These are phyloP conservation scores for Anser cygnoides DNA, from an alignment of 2,113 vertebrate genomes.

Conservation along the genomic window DNA sequence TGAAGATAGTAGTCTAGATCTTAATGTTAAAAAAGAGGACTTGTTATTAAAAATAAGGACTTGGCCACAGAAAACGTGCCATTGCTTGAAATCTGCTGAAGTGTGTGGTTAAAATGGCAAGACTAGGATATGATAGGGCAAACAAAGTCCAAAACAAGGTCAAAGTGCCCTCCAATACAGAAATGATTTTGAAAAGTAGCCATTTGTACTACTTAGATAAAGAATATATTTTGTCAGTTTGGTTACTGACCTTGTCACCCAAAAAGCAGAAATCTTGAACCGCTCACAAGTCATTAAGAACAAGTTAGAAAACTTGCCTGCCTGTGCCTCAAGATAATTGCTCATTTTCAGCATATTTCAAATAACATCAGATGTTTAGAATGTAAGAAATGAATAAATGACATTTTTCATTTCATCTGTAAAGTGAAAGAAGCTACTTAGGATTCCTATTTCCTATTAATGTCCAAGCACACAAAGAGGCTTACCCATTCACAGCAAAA, in stretches of 20 bases:
- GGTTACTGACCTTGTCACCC: not conserved
- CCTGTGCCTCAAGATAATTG: not conserved
- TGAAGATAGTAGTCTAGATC: not conserved
- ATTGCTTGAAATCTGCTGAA: constrained; percentile 1
- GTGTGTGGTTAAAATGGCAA: not conserved
- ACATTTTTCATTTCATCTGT: not conserved
- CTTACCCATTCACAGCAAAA: not conserved
- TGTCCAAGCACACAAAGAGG: not conserved
- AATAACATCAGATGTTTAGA: not conserved
- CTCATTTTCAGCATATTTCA: not conserved
- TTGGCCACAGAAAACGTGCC: not conserved
- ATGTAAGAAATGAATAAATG: not conserved
- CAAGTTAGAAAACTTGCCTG: not conserved
- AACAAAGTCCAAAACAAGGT: constrained; percentile 24
- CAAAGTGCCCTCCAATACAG: constrained; percentile 20
- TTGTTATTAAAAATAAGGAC: not conserved
- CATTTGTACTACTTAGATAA: not conserved
- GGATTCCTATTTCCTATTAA: not conserved
- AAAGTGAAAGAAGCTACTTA: not conserved
- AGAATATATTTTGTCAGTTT: not conserved
- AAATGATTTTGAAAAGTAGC: not conserved
- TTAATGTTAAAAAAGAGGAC: not conserved
- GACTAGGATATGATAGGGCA: not conserved
- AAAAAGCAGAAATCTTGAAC: not conserved
- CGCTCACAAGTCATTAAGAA: not conserved